Base-by-base conservation (phyloP, 2,888 invertebrate genomes). In the Hemistola chrysoprasaria region DNA sequence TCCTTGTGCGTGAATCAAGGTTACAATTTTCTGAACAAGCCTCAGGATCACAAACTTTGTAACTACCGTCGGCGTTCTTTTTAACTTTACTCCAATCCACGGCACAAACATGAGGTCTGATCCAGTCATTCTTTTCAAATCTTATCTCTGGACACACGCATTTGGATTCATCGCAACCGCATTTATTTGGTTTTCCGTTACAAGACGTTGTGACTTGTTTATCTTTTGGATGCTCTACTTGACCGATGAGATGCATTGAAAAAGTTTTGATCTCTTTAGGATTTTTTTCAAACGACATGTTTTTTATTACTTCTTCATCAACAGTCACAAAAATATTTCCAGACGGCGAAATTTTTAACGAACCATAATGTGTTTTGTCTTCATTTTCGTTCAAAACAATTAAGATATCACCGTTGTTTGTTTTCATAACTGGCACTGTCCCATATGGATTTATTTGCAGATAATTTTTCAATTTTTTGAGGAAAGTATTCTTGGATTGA, bases 321-420 rank as follows among this genome's bases (percentile, higher is more conserved):
- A 76, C 51, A 8, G 62, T 42, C 8, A 78, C 49, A 38, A 64
- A 74, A 48, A 82, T 65, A 47, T 72, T 77, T 9, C 78, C 78
- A 1, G 80, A 78, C 6, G 63, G 42, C 21, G 75, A 69, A 3
- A 80, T 67, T 59, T 73, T 80, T 9, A 84, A 52, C 10, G 67
- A 64, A 22, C 67, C 71, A 44, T 62, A 61, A 27, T 59, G 47
- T 9, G 38, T 52, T 20, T 56, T 59, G 3, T 61, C 44, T 1
- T 42, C 37, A 7, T 63, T 49, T n/a, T 34, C 52, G 40, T 64
- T 63, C 22, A 78, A 49, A 28, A 33, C 36, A 39, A 80, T 69
- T 3, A 45, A 59, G 9, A 78, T 70, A 53, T 76, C 65, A 2
- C 72, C 73, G 5, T 71, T 63, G 1, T 66, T 52, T 0, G 65